Evolutionary conservation across 2,888 invertebrate species (phyloP).

Genomic region (Heliothis peltigera): DNA sequence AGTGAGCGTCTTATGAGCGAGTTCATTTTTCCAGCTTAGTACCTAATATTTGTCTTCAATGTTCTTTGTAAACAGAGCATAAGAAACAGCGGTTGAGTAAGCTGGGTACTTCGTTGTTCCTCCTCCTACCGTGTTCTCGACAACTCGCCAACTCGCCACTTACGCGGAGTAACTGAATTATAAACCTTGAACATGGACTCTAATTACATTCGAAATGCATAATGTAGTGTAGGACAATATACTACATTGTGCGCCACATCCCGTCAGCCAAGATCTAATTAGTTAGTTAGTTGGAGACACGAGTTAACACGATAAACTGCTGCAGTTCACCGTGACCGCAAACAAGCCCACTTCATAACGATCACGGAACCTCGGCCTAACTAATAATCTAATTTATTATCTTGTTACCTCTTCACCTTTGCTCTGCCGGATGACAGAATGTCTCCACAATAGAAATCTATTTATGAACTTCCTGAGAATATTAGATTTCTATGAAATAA

Average conservation of each 20-base stretch:
- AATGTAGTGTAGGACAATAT: constrained; percentile 34
- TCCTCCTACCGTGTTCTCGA: constrained; percentile 1
- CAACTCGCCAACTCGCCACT: constrained; percentile 28
- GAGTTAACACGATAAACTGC: constrained; percentile 60
- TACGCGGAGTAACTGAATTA: constrained; percentile 32
- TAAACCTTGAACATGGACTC: constrained; percentile 29
- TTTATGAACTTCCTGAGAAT: constrained; percentile 23
- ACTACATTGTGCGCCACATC: constrained; percentile 20
- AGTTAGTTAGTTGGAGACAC: constrained; percentile 49
- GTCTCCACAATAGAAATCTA: constrained; percentile 12
- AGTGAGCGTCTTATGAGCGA: too few relatives aligned
- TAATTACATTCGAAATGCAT: constrained; percentile 42
- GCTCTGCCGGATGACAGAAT: constrained; percentile 8
- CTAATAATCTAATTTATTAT: constrained; percentile 59
- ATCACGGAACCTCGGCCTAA: constrained; percentile 58
- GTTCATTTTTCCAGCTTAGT: too few relatives aligned
- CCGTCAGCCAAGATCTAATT: constrained; percentile 52
- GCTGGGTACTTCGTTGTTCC: background rate
- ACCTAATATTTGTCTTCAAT: too few relatives aligned
- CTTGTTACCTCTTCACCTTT: constrained; percentile 42
- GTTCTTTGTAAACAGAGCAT: too few relatives aligned
- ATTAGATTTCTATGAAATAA: constrained; percentile 19
- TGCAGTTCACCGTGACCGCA: constrained; percentile 53
- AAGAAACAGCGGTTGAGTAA: too few relatives aligned
- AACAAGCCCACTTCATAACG: constrained; percentile 62